phyloP scores from a whole-genome alignment of 2,113 vertebrate genomes.

The Oxyruncus cristatus region DNA sequence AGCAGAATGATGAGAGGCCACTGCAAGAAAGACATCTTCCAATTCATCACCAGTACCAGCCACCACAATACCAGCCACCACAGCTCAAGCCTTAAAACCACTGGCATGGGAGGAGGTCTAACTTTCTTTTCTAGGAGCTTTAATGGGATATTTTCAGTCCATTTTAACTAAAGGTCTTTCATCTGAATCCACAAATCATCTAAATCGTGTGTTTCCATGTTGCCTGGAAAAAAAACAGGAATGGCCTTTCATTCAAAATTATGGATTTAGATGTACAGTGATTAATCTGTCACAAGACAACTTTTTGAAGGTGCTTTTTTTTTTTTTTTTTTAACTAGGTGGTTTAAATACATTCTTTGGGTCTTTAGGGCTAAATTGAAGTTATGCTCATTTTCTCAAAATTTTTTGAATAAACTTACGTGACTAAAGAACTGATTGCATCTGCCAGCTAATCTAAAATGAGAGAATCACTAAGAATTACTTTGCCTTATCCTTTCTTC shows the following conservation, averaged over 20 bases:
- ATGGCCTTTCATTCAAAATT: neutral
- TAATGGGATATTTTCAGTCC: neutral
- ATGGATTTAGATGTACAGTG: neutral
- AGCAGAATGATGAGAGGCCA: neutral
- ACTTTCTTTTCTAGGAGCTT: neutral
- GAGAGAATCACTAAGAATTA: neutral
- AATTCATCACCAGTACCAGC: neutral
- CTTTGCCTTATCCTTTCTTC: neutral
- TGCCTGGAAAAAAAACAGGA: neutral
- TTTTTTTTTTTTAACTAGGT: neutral
- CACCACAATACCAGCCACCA: accelerated
- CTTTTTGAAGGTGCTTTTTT: neutral
- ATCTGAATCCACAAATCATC: neutral
- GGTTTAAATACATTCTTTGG: neutral
- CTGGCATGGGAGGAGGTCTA: neutral
- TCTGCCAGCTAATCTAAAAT: neutral
- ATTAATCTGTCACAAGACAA: neutral
- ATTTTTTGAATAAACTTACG: neutral
- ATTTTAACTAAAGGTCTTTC: neutral
- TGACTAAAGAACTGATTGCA: neutral
- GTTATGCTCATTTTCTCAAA: neutral
- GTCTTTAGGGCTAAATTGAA: neutral
- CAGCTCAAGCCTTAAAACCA: neutral
- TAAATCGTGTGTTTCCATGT: neutral
- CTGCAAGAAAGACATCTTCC: neutral